These are phyloP conservation scores for Hoplodrina ambigua DNA, from an alignment of 2,888 invertebrate species.

Conservation along the genomic window DNA sequence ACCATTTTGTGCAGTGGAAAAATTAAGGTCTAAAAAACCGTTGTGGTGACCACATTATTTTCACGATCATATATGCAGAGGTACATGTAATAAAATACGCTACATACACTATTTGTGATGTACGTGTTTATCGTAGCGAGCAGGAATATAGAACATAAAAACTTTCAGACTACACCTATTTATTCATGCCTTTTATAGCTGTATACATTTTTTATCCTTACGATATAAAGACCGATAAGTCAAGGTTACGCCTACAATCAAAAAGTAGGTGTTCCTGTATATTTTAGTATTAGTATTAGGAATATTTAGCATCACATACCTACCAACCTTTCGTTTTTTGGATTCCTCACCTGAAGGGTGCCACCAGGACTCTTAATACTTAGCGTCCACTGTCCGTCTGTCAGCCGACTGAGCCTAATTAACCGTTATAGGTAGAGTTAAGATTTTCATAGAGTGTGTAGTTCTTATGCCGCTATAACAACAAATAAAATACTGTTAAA, in stretches of 20 bases:
- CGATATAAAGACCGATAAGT: constrained; percentile 33
- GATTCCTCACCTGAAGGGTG: too few relatives aligned
- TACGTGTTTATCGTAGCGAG: constrained; percentile 25
- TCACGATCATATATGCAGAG: not conserved
- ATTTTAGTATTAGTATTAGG: constrained; percentile 16
- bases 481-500: too few relatives aligned
- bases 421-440: too few relatives aligned
- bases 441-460: too few relatives aligned
- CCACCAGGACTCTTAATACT: too few relatives aligned
- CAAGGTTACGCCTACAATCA: constrained; percentile 28
- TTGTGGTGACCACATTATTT: constrained; percentile 2
- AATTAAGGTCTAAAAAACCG: not conserved
- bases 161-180: constrained; percentile 36
- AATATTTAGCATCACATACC: constrained; percentile 14
- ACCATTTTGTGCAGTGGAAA: not conserved
- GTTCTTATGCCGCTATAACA: too few relatives aligned
- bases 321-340: constrained; percentile 1
- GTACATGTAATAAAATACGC: constrained; percentile 16
- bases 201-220: constrained; percentile 19
- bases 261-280: constrained; percentile 26
- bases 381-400: too few relatives aligned
- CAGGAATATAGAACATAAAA: constrained; percentile 26
- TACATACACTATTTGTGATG: constrained; percentile 29
- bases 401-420: too few relatives aligned
- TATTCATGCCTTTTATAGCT: constrained; percentile 33